Evolutionary conservation across 30 jellyfish, hydroid and myxozoan genomes (phyloP).

Genomic region (Aurelia sp.): DNA sequence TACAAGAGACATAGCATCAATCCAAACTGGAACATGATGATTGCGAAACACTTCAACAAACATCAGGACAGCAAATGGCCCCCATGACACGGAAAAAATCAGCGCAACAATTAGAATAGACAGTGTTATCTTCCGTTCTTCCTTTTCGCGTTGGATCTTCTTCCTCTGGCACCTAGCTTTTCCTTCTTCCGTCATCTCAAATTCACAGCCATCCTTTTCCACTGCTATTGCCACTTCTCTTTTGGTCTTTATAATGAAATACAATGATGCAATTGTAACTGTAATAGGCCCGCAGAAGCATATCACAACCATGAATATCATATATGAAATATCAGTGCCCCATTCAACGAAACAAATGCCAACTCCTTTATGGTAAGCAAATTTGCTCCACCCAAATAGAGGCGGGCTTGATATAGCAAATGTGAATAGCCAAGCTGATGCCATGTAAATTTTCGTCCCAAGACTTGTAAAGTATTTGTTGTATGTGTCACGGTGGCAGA

Average conservation of each 20-base stretch:
- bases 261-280: constrained; percentile 31
- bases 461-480: constrained; percentile 15
- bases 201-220: not conserved
- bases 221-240: not conserved
- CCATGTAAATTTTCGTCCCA: constrained; percentile 2
- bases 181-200: not conserved
- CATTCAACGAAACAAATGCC: constrained; percentile 56
- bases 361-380: constrained; percentile 17
- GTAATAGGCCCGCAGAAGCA: constrained; percentile 52
- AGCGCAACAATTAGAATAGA: constrained; percentile 42
- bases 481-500: constrained; percentile 24
- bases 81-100: constrained; percentile 76
- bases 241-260: constrained; percentile 12
- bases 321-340: constrained; percentile 33
- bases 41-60: constrained; percentile 37
- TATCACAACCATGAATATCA: constrained; percentile 47
- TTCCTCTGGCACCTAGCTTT: not conserved
- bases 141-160: not conserved
- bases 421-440: constrained; percentile 37
- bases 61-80: constrained; percentile 84
- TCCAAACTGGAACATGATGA: constrained; percentile 39
- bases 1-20: constrained; percentile 23
- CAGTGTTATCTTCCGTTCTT: constrained; percentile 53
- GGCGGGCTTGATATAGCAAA: constrained; percentile 43
- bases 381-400: constrained; percentile 55